Evolutionary conservation across 2,797 vertebrate species (phyloP), one percentile per base, ranked within the genome.

Genomic region (Ambastaia sidthimunki): DNA sequence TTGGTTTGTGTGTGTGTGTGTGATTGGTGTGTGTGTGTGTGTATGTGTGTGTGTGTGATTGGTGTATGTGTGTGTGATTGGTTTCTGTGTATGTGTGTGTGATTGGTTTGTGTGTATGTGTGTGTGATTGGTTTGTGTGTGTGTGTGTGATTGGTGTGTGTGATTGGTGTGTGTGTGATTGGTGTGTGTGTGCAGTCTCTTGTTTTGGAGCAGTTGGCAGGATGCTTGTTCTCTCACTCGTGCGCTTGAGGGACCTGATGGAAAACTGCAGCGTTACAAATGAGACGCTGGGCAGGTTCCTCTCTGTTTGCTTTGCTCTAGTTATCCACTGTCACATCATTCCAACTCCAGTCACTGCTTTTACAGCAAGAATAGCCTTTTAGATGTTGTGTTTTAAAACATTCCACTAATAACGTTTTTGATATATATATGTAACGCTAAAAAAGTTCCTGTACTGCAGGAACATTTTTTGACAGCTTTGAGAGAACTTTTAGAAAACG

Each of bases 281-380:
- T 62, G 19, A 80, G 31, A 13, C 70, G 31, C 76, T 15, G 71
- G 66, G 54, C 55, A 74, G 71, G 67, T 74, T 80, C 70, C 69
- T 68, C 68, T 65, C 54, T 76, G 80, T 82, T 85, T 80, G 48
- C 73, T 85, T 15, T 25, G 69, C 77, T 82, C 76, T 68, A 80
- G 65, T 69, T 80, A 79, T 76, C 54, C 23, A 48, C 52, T 48
- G 62, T 82, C 59, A 69, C 55, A n/a, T 63, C 50, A 65, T 65
- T 80, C 60, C 28, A 76, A 25, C n/a, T 63, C 28, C 16, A 48
- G 69, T 23, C 4, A 2, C 60, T 73, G 18, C 47, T 50, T 31
- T 54, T 71, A 44, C 31, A 54, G 34, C 34, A 44, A 21, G 47
- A 19, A 3, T 57, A 28, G 57, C 19, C 9, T 37, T 37, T 37